Evolutionary conservation across 1,140 invertebrate genomes (phyloP).

Genomic region (Bombus balteatus): DNA sequence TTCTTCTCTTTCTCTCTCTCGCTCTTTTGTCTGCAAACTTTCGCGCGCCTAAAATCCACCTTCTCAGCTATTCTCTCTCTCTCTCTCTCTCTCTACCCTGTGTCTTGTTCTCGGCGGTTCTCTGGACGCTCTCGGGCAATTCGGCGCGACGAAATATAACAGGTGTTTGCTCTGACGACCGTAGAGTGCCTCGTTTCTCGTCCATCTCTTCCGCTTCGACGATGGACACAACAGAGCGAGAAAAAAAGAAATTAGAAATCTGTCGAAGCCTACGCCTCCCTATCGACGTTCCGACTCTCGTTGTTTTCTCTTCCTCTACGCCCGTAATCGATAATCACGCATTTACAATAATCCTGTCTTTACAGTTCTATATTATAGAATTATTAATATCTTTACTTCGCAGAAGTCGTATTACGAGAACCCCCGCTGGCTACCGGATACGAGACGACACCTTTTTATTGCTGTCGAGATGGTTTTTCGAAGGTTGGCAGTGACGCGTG

Average conservation of each 20-base stretch:
- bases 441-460: neutral
- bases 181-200: constrained; percentile 55
- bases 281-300: neutral
- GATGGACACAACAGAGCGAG: neutral
- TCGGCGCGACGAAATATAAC: constrained; percentile 71
- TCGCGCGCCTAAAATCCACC: neutral
- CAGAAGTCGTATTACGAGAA: neutral
- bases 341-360: neutral
- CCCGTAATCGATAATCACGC: neutral
- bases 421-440: neutral
- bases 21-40: neutral
- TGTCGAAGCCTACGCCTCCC: neutral
- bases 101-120: neutral
- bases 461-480: neutral
- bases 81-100: too few species aligned
- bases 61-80: neutral
- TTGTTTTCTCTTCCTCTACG: neutral
- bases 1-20: too few species aligned
- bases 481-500: constrained; percentile 24
- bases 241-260: neutral
- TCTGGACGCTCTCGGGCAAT: constrained; percentile 27
- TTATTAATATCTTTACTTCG: neutral
- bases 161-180: constrained; percentile 70
- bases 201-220: constrained; percentile 25
- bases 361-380: neutral